These are phyloP conservation scores for Cyanocitta stelleri DNA, from an alignment of 2,113 vertebrate genomes.

Conservation along the genomic window DNA sequence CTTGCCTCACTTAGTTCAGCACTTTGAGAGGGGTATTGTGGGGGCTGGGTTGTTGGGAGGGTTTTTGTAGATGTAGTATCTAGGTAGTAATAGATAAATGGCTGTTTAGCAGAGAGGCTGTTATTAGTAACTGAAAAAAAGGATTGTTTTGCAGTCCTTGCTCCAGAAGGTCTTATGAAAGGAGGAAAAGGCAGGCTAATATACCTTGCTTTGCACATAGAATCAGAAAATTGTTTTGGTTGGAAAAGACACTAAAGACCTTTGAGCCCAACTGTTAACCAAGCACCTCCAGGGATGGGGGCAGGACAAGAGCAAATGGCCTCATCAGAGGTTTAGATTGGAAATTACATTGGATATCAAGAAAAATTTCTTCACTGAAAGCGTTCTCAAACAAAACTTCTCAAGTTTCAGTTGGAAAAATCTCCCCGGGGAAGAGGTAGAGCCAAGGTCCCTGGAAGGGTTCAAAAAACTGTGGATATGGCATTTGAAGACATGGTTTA, in stretches of 20 bases:
- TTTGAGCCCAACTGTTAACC: neutral
- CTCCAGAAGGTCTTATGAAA: neutral
- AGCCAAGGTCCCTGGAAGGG: neutral
- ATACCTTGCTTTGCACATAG: neutral
- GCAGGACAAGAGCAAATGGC: neutral
- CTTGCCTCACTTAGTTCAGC: neutral
- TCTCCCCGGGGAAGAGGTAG: neutral
- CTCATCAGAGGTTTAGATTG: neutral
- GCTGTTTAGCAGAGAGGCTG: neutral
- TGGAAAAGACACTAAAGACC: neutral
- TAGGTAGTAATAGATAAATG: neutral
- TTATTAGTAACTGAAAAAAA: neutral
- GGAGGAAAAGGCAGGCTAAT: neutral
- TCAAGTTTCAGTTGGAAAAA: neutral
- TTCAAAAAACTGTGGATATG: neutral
- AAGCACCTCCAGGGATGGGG: fast-evolving
- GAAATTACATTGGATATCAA: neutral
- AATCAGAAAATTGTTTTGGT: neutral
- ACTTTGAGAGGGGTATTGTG: neutral
- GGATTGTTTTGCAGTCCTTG: neutral
- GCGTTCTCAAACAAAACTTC: neutral
- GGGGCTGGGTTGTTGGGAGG: fast-evolving
- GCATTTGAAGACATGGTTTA: neutral
- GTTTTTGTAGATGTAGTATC: neutral
- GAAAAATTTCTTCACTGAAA: fast-evolving